phyloP scores from a whole-genome alignment of 2,113 vertebrate species.

The Odontesthes bonariensis region DNA sequence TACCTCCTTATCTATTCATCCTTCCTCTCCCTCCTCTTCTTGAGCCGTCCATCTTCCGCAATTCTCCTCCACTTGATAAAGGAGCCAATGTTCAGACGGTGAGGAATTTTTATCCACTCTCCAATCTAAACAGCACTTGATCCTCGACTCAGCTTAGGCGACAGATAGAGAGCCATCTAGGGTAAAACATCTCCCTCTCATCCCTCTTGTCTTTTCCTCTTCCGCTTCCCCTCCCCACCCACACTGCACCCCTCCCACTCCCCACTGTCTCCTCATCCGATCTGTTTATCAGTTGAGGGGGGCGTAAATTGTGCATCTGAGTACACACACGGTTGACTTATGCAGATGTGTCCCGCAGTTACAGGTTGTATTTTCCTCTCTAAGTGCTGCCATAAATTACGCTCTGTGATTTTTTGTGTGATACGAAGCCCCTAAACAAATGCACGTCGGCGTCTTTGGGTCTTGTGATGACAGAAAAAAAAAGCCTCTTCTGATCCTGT shows the following conservation, averaged over 20 bases:
- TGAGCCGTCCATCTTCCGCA: slow-evolving; percentile 22
- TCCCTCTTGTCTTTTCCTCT: slow-evolving; percentile 13
- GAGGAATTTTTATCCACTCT: slow-evolving; percentile 73
- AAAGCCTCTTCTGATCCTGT: not conserved
- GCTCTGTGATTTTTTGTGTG: slow-evolving; percentile 62
- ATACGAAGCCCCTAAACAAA: slow-evolving; percentile 32
- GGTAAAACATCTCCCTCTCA: slow-evolving; percentile 69
- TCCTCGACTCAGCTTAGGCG: slow-evolving; percentile 42
- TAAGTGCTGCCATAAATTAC: slow-evolving; percentile 80
- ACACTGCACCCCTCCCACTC: not conserved
- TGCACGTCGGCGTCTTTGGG: slow-evolving; percentile 23
- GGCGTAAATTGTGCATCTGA: slow-evolving; percentile 70
- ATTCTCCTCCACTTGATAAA: slow-evolving; percentile 58
- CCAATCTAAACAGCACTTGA: slow-evolving; percentile 76
- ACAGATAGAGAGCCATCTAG: slow-evolving; percentile 74
- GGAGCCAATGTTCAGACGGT: slow-evolving; percentile 37
- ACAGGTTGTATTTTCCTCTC: slow-evolving; percentile 70
- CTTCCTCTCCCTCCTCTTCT: slow-evolving; percentile 1
- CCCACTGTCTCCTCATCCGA: slow-evolving; percentile 43
- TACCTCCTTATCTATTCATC: slow-evolving; percentile 14
- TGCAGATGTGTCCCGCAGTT: slow-evolving; percentile 68
- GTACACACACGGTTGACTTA: slow-evolving; percentile 63
- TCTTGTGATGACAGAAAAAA: slow-evolving; percentile 31
- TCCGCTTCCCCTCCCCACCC: slow-evolving; percentile 9
- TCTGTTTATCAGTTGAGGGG: slow-evolving; percentile 75